phyloP scores from a whole-genome alignment of 2,888 invertebrate genomes.

The Leptinotarsa rubiginosa region DNA sequence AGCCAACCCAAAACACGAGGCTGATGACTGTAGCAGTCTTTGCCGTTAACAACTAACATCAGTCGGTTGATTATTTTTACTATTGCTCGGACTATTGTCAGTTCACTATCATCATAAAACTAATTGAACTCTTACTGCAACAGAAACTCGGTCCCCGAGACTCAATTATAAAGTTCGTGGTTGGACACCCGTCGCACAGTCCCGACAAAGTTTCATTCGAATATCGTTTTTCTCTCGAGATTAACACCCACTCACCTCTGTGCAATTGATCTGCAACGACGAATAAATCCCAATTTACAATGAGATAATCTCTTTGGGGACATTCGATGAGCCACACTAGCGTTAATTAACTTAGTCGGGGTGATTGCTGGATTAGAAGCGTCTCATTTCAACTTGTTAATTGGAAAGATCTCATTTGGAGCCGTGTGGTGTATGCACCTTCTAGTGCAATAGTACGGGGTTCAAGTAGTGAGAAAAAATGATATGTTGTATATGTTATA shows the following conservation, averaged over 20 bases:
- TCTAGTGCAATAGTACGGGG: neutral
- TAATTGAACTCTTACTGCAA: neutral
- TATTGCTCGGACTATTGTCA: neutral
- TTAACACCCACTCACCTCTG: conserved; percentile 20
- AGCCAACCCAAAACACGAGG: too few species aligned
- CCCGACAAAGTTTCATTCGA: neutral
- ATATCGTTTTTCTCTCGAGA: conserved; percentile 13
- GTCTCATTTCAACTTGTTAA: conserved; percentile 59
- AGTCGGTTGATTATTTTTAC: too few species aligned
- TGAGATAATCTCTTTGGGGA: conserved; percentile 58
- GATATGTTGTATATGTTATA: too few species aligned
- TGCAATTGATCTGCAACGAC: conserved; percentile 31
- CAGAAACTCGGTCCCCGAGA: neutral
- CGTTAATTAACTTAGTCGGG: conserved; percentile 59
- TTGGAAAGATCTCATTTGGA: conserved; percentile 52
- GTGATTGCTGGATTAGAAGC: conserved; percentile 58
- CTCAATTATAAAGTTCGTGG: conserved; percentile 10
- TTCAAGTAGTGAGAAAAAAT: neutral
- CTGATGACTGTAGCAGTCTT: too few species aligned
- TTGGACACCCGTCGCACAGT: neutral
- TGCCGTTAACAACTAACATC: too few species aligned
- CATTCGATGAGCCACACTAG: conserved; percentile 56
- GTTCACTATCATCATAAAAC: neutral
- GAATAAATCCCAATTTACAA: conserved; percentile 49
- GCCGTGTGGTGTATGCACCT: conserved; percentile 1